phyloP scores from a whole-genome alignment of 2,797 vertebrate genomes.

The Sus cebifrons region DNA sequence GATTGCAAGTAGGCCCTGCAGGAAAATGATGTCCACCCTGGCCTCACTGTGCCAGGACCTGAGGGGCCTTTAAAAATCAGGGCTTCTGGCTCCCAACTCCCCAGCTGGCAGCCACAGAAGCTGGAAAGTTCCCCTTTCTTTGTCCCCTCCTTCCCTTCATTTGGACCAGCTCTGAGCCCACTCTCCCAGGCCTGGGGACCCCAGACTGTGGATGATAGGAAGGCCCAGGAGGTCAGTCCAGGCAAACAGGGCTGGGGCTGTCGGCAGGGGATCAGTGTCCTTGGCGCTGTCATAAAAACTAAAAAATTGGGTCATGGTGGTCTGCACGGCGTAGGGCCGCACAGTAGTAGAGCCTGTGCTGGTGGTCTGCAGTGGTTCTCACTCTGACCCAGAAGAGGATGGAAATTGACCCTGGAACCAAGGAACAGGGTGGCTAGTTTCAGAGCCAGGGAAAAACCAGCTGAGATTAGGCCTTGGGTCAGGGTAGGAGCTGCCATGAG shows the following conservation, averaged over 20 bases:
- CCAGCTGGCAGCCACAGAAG: neutral
- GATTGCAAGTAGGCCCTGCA: neutral
- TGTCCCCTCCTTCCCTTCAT: neutral
- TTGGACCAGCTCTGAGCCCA: neutral
- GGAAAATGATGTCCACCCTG: neutral
- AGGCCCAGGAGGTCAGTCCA: neutral
- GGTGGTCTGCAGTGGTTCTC: neutral
- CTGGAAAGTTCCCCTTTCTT: neutral
- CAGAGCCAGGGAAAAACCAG: neutral
- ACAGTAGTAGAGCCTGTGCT: neutral
- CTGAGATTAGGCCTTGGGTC: neutral
- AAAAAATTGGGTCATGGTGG: rapidly evolving
- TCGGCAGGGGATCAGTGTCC: neutral
- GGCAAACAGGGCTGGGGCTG: neutral
- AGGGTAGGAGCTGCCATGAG: neutral
- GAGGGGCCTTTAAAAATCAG: neutral
- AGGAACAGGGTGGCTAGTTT: neutral
- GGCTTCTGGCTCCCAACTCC: neutral
- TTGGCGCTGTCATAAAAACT: neutral
- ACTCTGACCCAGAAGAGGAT: neutral
- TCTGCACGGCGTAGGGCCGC: neutral
- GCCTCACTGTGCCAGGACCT: neutral
- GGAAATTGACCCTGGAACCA: neutral
- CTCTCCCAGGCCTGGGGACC: neutral
- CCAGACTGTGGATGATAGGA: neutral